Evolutionary conservation across 2,797 vertebrate genomes (phyloP).

Genomic region (Sus cebifrons): DNA sequence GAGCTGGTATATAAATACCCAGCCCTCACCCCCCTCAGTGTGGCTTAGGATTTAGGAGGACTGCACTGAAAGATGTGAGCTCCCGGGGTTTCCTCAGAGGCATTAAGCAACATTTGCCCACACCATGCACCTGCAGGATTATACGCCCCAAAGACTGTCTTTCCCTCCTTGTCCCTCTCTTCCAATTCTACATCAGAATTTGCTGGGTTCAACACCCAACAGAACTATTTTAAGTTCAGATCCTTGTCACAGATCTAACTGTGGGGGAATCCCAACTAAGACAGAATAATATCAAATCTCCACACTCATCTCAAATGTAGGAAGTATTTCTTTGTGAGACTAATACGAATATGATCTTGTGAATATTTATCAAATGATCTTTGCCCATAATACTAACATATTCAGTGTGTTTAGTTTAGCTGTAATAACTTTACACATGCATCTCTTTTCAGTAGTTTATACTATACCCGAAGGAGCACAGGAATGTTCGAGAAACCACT

Average conservation of each 20-base stretch:
- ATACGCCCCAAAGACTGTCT: neutral
- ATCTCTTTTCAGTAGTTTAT: neutral
- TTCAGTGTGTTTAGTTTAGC: neutral
- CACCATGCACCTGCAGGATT: neutral
- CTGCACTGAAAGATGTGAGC: neutral
- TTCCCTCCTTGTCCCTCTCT: neutral
- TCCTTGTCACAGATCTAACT: neutral
- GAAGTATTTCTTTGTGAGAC: neutral
- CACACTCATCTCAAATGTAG: neutral
- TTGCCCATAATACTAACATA: neutral
- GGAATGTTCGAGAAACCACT: neutral
- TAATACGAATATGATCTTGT: neutral
- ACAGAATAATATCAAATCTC: neutral
- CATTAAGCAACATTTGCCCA: neutral
- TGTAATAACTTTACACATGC: neutral
- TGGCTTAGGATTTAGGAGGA: neutral
- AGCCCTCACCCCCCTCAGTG: rapidly evolving
- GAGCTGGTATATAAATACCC: neutral
- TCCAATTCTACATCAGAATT: neutral
- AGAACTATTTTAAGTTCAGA: neutral
- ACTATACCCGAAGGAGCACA: neutral
- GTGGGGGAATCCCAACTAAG: neutral
- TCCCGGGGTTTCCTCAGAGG: neutral
- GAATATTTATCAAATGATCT: neutral
- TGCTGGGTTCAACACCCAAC: neutral